Evolutionary conservation across 2,113 vertebrate genomes (phyloP).

Genomic region (Oophaga pumilio): DNA sequence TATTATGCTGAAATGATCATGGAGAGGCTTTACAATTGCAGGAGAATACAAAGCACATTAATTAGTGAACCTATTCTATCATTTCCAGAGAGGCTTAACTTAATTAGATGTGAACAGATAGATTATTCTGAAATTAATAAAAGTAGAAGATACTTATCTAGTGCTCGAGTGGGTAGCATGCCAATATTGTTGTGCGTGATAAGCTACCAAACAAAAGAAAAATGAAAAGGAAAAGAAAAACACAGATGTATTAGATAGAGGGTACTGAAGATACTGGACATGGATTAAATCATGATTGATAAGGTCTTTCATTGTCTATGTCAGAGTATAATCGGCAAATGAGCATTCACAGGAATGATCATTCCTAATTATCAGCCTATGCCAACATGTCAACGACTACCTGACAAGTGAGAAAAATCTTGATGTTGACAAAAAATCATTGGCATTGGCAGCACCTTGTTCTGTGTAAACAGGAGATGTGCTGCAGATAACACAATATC

Average conservation of each 20-base stretch:
- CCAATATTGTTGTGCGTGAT: background rate
- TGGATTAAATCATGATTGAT: background rate
- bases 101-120: slow-evolving; percentile 9
- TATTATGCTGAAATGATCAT: background rate
- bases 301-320: too few relatives aligned
- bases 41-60: background rate
- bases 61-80: background rate
- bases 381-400: too few relatives aligned
- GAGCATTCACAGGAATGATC: too few relatives aligned
- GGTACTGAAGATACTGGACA: background rate
- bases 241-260: too few relatives aligned
- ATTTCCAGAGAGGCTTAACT: background rate
- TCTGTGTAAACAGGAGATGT: too few relatives aligned
- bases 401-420: too few relatives aligned
- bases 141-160: slow-evolving; percentile 10
- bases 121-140: slow-evolving; percentile 25
- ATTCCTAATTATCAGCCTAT: too few relatives aligned
- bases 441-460: too few relatives aligned
- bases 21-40: background rate
- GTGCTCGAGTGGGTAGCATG: background rate
- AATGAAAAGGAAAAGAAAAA: background rate
- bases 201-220: background rate
- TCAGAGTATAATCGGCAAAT: too few relatives aligned
- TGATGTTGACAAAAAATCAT: too few relatives aligned
- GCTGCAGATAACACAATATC: too few relatives aligned